Base-by-base conservation (phyloP, 2,888 invertebrate genomes). In the Nomada ferruginata region DNA sequence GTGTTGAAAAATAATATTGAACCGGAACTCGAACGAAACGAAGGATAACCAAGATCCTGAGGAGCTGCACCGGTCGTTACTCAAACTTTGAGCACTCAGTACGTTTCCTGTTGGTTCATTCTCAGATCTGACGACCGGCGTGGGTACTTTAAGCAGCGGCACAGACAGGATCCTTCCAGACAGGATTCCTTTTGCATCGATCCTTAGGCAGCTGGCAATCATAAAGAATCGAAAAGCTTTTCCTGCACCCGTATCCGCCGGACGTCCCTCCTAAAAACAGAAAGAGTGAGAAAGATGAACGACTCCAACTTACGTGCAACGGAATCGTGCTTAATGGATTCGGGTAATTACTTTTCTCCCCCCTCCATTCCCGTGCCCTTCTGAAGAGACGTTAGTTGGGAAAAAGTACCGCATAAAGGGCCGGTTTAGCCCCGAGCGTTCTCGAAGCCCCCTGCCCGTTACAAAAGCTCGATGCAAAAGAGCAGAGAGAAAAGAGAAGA, bases 51-150 rank as follows among this genome's bases (percentile, higher is more conserved):
- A 64, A 61, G 61, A 70, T 75, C 60, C 68, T 42, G 63, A 57
- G 68, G 55, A 69, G 72, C 42, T 64, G 44, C n/a, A 15, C 4
- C 36, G 59, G 55, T 80, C 85, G 76, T 76, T 76, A 78, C 79
- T 81, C 71, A 82, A 83, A 85, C 79, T 65, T 74, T 78, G 83
- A 87, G 82, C 86, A 86, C 86, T 85, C 69, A 50, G 77, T 77
- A 77, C 84, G 77, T 83, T 87, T 87, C 85, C 86, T 78, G 83
- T 83, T 81, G 82, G 82, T 76, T 74, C 71, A 72, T 77, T 82
- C 74, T 84, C 72, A 36, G 69, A 65, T 71, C 26, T 60, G 78
- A 36, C 57, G 64, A 74, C 59, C 60, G 10, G 3, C 63, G 53
- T 55, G 50, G 65, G 55, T 66, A 29, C 61, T 70, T 50, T 73